Conservation (phyloP, 2,797 vertebrate genomes). For the Leuciscus waleckii region DNA sequence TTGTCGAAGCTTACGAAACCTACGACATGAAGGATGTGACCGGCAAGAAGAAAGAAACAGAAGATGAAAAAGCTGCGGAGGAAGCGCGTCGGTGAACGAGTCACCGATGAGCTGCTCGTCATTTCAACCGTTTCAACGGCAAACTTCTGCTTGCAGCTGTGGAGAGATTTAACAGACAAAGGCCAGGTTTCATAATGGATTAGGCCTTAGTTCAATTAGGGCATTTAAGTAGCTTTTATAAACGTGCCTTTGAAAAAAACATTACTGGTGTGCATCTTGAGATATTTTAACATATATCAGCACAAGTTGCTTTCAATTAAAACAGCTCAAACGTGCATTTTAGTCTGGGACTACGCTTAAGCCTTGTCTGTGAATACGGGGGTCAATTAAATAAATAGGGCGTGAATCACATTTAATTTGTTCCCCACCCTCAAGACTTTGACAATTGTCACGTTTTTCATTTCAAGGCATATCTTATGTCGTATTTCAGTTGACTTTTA, state of each 20-base stretch:
- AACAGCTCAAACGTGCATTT: too few relatives aligned
- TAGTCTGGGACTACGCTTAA: too few relatives aligned
- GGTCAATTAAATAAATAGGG: not conserved
- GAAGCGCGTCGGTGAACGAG: not conserved
- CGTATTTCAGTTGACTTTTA: not conserved
- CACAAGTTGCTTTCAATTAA: too few relatives aligned
- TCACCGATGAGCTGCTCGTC: not conserved
- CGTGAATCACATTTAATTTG: not conserved
- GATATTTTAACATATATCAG: too few relatives aligned
- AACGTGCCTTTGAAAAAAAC: too few relatives aligned
- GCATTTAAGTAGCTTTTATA: not conserved
- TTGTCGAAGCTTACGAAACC: conserved; percentile 99
- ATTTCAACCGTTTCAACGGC: not conserved
- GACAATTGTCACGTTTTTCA: not conserved
- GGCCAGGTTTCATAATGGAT: too few relatives aligned
- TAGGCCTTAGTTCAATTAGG: too few relatives aligned
- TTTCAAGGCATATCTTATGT: not conserved
- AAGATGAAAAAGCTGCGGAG: not conserved
- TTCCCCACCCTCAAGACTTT: not conserved
- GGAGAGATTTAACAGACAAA: not conserved
- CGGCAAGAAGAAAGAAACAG: conserved; percentile 4
- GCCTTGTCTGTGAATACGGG: too few relatives aligned
- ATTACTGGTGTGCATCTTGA: too few relatives aligned
- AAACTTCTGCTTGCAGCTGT: not conserved
- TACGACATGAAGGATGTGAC: conserved; percentile 42